Evolutionary conservation across 2,797 vertebrate genomes (phyloP).

Genomic region (Urosaurus nigricauda): DNA sequence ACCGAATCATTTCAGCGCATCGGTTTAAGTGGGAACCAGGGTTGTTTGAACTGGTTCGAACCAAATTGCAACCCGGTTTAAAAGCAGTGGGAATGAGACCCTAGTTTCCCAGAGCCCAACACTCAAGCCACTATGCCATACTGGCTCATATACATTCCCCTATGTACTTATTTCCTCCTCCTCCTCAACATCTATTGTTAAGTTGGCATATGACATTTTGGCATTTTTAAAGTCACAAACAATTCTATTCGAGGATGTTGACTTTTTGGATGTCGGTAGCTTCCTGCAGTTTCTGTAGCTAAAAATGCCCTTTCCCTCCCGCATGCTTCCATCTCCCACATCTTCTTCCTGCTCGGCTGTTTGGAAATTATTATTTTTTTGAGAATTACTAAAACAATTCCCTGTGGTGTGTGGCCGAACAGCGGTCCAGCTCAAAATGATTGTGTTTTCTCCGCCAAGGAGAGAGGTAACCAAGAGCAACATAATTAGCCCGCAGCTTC

Average conservation of each 20-base stretch:
- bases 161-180: neutral
- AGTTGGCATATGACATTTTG: neutral
- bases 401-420: neutral
- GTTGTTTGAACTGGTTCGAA: too few species aligned
- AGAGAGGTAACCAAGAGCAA: slow-evolving; percentile 23
- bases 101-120: too few species aligned
- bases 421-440: neutral
- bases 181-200: neutral
- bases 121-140: too few species aligned
- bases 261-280: neutral
- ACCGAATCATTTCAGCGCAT: too few species aligned
- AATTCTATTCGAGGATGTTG: neutral
- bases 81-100: too few species aligned
- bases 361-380: neutral
- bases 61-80: too few species aligned
- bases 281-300: neutral
- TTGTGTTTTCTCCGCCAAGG: neutral
- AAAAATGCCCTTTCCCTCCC: neutral
- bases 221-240: neutral
- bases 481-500: slow-evolving; percentile 18
- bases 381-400: neutral
- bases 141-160: neutral
- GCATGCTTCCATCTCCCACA: neutral
- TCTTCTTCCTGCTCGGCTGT: neutral
- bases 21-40: too few species aligned